These are phyloP conservation scores for Pygocentrus nattereri DNA, from an alignment of 2,797 vertebrate genomes.

Conservation along the genomic window DNA sequence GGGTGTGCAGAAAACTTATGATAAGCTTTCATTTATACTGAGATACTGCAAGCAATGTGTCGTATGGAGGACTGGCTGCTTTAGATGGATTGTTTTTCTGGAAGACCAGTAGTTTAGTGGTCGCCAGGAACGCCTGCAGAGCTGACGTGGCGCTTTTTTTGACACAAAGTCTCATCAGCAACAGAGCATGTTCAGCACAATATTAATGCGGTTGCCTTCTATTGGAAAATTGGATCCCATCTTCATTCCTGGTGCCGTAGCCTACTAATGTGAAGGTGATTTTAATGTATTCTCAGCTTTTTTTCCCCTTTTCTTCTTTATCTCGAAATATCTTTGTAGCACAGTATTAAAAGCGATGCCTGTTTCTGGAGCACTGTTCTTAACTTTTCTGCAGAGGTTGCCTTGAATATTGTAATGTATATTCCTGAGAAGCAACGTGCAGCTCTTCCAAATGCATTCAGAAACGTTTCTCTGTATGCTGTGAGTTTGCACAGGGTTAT, in stretches of 20 bases:
- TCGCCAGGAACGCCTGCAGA: neutral
- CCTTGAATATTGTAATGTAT: neutral
- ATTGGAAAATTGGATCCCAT: constrained; percentile 59
- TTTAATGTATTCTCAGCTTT: neutral
- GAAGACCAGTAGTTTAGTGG: constrained; percentile 8
- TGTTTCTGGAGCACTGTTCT: neutral
- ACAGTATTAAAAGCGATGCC: neutral
- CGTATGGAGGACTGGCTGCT: neutral
- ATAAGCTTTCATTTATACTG: constrained; percentile 6
- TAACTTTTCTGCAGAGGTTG: neutral
- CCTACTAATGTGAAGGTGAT: constrained; percentile 26
- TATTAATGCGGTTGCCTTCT: constrained; percentile 62
- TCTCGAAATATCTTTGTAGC: neutral
- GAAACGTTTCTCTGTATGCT: neutral
- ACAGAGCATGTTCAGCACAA: constrained; percentile 27
- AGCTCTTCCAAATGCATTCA: neutral
- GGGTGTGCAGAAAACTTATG: neutral
- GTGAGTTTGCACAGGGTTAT: neutral
- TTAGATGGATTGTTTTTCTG: constrained; percentile 24
- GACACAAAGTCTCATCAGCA: constrained; percentile 36
- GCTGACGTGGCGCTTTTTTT: constrained; percentile 44
- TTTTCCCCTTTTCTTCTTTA: constrained; percentile 6
- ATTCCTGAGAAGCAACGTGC: neutral
- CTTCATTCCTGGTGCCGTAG: constrained; percentile 49
- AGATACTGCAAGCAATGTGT: constrained; percentile 20